Evolutionary conservation across 2,797 vertebrate species (phyloP).

Genomic region (Ceryle rudis): DNA sequence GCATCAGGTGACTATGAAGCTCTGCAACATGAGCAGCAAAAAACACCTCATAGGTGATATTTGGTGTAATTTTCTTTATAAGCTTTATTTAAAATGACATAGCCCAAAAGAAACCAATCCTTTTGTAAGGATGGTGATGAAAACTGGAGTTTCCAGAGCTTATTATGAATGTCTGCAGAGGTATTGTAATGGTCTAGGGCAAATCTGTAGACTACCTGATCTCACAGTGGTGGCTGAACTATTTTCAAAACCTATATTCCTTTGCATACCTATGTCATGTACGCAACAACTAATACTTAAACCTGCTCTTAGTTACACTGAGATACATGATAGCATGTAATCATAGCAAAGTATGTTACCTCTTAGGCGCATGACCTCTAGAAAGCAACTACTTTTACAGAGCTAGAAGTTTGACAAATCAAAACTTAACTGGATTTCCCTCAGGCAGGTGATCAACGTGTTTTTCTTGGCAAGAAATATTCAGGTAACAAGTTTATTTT

Average conservation of each 20-base stretch:
- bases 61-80: not conserved
- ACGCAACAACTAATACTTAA: not conserved
- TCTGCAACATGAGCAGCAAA: not conserved
- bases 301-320: not conserved
- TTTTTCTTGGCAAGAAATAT: not conserved
- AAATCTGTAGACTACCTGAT: not conserved
- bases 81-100: not conserved
- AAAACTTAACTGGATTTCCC: not conserved
- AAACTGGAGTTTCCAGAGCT: not conserved
- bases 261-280: not conserved
- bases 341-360: not conserved
- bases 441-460: rapidly evolving
- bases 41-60: not conserved
- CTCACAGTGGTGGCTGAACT: not conserved
- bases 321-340: too few relatives aligned
- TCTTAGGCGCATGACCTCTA: not conserved
- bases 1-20: not conserved
- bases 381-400: not conserved
- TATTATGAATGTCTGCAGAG: not conserved
- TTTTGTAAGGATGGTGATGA: not conserved
- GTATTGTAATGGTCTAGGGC: not conserved
- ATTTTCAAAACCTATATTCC: not conserved
- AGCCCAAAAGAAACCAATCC: not conserved
- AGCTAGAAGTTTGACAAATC: not conserved
- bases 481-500: not conserved